A percentile compares a stretch with the other conserved stretches of the same genome.
phyloP scores from a whole-genome alignment of 1,140 invertebrate genomes.

The Laupala kohalensis region DNA sequence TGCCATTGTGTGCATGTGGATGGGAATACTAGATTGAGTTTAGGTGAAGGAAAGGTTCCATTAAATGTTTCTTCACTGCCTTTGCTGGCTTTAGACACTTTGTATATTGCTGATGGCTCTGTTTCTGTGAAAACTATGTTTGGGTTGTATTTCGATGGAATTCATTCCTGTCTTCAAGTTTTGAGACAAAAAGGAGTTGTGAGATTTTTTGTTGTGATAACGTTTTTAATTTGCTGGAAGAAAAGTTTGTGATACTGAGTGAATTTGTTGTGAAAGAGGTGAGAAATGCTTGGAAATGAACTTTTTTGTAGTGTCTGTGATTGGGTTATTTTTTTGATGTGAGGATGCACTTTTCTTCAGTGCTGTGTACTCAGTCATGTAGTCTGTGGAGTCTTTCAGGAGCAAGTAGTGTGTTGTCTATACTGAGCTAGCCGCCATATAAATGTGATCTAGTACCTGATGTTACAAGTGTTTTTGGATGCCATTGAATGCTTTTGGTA shows the following conservation, averaged over 20 bases:
- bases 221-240: background rate
- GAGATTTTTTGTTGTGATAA: background rate
- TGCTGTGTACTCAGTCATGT: background rate
- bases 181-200: background rate
- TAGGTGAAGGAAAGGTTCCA: background rate
- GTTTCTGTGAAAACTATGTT: background rate
- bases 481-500: background rate
- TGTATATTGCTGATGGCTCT: background rate
- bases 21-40: background rate
- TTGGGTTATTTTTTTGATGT: background rate
- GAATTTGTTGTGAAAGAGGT: background rate
- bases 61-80: background rate
- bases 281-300: background rate
- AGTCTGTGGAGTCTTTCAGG: background rate
- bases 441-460: background rate
- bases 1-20: background rate
- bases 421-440: background rate
- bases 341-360: background rate
- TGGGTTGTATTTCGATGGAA: background rate
- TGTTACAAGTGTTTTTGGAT: background rate
- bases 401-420: background rate
- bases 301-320: background rate
- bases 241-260: background rate
- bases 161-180: background rate
- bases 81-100: background rate